Evolutionary conservation across 2,888 invertebrate genomes (phyloP), one percentile per base, ranked within the genome.

Genomic region (Catocala sponsa): DNA sequence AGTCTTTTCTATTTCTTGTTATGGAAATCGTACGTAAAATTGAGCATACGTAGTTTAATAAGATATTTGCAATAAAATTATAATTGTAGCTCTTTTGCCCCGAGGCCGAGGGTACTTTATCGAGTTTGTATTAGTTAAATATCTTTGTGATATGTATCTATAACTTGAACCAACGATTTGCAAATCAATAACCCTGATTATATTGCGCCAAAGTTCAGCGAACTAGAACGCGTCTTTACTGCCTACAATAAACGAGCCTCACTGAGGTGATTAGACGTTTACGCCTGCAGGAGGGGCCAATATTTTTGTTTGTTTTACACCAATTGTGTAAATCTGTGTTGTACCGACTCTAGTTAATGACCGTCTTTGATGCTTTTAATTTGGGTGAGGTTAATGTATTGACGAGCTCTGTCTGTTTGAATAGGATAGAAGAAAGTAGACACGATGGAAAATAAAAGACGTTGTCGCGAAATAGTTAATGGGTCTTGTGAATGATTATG

Each of bases 231-330:
- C 66, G 68, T 72, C 72, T 87, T 91, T 91, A 86, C 84, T 90
- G 86, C 86, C 87, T 86, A 88, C 81, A 85, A 84, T 91, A 89
- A 92, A 92, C 75, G 78, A 73, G 76, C 82, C 83, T 87, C 88
- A 73, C 63, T 68, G 87, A 82, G 84, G 76, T 88, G 88, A 90
- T 91, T 89, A 88, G 81, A 80, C 80, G 77, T 84, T 74, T 69
- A 82, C 78, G 74, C 75, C 81, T 80, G 83, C 72, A 74, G 47
- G 48, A 81, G 78, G 77, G 78, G 72, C 70, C 74, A 78, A 76
- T 79, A 75, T 79, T 78, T 79, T 75, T 85, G 84, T 88, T 84
- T 85, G 77, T 82, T 84, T 84, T 81, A 79, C 79, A 72, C 81
- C 79, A 80, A 84, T 81, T 82, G 83, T 85, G 84, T 86, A 82